Base-by-base conservation (phyloP, 2,888 invertebrate genomes). In the Amblyteles armatorius region DNA sequence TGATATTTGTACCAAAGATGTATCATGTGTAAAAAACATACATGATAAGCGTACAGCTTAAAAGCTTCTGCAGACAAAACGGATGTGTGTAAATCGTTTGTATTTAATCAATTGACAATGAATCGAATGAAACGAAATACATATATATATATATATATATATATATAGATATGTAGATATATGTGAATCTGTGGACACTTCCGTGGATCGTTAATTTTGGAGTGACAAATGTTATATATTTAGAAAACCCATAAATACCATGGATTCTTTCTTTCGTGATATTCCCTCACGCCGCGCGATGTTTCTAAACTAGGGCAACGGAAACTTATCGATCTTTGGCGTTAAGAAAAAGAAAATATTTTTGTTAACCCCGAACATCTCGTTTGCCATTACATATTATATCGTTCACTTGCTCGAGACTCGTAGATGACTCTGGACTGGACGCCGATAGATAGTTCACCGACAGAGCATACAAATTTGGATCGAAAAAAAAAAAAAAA, bases 181-280 rank as follows among this genome's bases (percentile, higher is more conserved):
- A 6, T 7, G 2, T 40, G 40, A 0, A 40, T 40, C 26, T 11
- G 29, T 29, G 16, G 29, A 9, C 26, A 3, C 26, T 13, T 0
- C 16, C 22, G 3, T n/a, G 11, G 5, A n/a, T 2, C 11, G 13
- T 33, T 50, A 19, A 63, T 48, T 60, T 73, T 55, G 22, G 55
- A 60, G 29, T 22, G 60, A 16, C 60, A 26, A 13, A 60, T 60
- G 13, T 60, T 36, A 16, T 67, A 52, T 76, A 57, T 63, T 52
- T 76, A 67, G 48, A 76, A 76, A 48, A 33, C 65, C 60, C 65
- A 65, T 76, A 65, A 76, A 67, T 76, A 76, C 76, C 76, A 76
- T 65, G 33, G 19, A 36, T 52, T 22, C 16, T 9, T 22, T 33
- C 26, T 7, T 11, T 74, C 44, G 22, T 9, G 22, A 3, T 13